Evolutionary conservation across 1,140 invertebrate species (phyloP).

Genomic region (Papilio dardanus): DNA sequence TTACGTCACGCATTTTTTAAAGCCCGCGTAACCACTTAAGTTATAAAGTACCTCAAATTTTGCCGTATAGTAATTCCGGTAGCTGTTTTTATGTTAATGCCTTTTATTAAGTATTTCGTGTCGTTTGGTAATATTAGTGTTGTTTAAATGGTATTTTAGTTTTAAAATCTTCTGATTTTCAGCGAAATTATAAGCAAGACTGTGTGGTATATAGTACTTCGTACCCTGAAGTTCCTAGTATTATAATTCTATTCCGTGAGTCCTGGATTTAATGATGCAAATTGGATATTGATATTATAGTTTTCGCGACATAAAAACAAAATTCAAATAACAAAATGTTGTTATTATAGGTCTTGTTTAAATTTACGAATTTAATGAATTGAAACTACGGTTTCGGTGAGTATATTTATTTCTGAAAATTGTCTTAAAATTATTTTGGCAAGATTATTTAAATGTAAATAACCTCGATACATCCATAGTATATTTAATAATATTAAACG

Average conservation of each 20-base stretch:
- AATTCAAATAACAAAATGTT: no score
- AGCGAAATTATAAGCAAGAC: background rate
- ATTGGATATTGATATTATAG: no score
- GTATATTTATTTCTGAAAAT: background rate
- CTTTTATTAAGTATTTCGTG: constrained; percentile 28
- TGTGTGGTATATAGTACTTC: background rate
- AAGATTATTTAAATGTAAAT: background rate
- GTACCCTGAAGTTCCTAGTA: background rate
- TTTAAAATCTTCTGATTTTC: constrained; percentile 5
- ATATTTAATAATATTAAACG: background rate
- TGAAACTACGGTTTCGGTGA: background rate
- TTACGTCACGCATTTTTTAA: constrained; percentile 36
- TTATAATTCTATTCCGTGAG: background rate
- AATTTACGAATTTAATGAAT: no score
- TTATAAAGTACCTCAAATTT: constrained; percentile 28
- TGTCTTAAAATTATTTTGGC: background rate
- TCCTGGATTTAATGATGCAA: background rate
- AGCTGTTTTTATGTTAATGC: constrained; percentile 38
- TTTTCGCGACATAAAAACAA: no score
- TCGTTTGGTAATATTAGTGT: constrained; percentile 32
- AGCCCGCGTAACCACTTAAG: constrained; percentile 35
- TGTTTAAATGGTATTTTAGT: constrained; percentile 27
- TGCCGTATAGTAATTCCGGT: constrained; percentile 35
- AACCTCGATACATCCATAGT: background rate
- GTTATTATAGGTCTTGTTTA: no score